Conservation (phyloP, 2,797 vertebrate species). For the Melanotaenia maccullochi region DNA sequence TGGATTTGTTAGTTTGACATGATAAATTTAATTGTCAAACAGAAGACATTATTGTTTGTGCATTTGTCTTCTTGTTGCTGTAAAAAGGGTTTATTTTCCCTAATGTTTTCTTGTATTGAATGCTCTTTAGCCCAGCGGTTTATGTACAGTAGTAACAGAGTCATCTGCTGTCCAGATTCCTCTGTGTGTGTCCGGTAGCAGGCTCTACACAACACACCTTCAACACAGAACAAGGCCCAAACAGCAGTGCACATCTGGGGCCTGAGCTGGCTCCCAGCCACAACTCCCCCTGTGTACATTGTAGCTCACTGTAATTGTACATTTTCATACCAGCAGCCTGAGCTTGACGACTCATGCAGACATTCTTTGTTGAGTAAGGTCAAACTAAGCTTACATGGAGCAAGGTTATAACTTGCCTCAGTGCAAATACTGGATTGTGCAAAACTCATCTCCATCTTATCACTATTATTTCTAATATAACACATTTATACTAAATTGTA, state of each 20-base stretch:
- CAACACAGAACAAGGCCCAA: conserved; percentile 69
- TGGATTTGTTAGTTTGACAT: conserved; percentile 2
- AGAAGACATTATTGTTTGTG: background rate
- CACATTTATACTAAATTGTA: conserved; percentile 16
- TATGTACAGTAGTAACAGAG: conserved; percentile 42
- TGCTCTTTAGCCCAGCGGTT: conserved; percentile 44
- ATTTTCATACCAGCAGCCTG: conserved; percentile 58
- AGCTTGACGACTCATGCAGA: conserved; percentile 41
- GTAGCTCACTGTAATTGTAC: conserved; percentile 58
- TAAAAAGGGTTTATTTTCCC: conserved; percentile 15
- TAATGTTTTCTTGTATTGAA: conserved; percentile 35
- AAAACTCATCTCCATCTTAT: conserved; percentile 27
- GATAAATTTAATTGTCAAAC: background rate
- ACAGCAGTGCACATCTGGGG: conserved; percentile 76
- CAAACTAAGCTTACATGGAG: conserved; percentile 49
- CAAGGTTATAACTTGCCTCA: conserved; percentile 36
- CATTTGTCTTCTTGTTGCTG: conserved; percentile 3
- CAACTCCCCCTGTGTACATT: conserved; percentile 51
- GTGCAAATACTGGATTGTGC: conserved; percentile 35
- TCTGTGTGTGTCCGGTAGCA: conserved; percentile 70
- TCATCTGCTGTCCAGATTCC: conserved; percentile 76
- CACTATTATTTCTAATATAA: conserved; percentile 13
- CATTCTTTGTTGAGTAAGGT: conserved; percentile 54
- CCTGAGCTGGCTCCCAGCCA: conserved; percentile 68
- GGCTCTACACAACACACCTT: conserved; percentile 59